Evolutionary conservation across 2,888 invertebrate genomes (phyloP), one percentile per base, ranked within the genome.

Genomic region (Caenorhabditis angaria): DNA sequence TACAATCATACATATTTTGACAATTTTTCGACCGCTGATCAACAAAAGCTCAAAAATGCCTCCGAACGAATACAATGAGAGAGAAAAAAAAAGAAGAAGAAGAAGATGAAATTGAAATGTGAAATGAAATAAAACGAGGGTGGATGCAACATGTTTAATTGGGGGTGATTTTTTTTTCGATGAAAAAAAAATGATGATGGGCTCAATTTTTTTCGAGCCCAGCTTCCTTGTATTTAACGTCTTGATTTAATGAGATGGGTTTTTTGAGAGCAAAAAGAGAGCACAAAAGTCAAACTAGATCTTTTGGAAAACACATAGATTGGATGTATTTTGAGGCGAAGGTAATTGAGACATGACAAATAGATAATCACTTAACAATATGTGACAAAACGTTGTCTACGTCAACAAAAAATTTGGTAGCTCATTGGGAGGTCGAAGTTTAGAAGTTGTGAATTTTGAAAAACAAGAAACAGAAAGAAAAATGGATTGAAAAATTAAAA

Each of bases 1-100:
- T n/a, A n/a, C n/a, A n/a, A n/a, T 41, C 8, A 5, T 41, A 18
- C 18, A 18, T 41, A 41, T 12, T 41, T 41, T 41, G 41, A 41
- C 10, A 41, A 32, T 6, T n/a, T 41, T 41, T 14, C 41, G 6
- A 41, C 41, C 8, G 18, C 41, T 18, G 64, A 57, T 61, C 56
- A 70, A 70, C 69, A 70, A 20, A 59, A 55, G 56, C 28, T 57
- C 32, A 41, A 20, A 32, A 47, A 56, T 57, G 58, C 53, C 53
- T 32, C 32, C 57, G 51, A 55, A 35, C 48, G 48, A 54, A 59
- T 53, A 54, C 25, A 27, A 55, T 27, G 63, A 55, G 57, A 50
- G 51, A 29, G 35, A 50, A 28, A 41, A 28, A 29, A 47, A 58
- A 53, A 25, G 48, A 25, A 53, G 57, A 35, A 54, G 54, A 55